These are phyloP conservation scores for Gymnocephalus cernua DNA, from an alignment of 2,113 vertebrate genomes.

Conservation along the genomic window DNA sequence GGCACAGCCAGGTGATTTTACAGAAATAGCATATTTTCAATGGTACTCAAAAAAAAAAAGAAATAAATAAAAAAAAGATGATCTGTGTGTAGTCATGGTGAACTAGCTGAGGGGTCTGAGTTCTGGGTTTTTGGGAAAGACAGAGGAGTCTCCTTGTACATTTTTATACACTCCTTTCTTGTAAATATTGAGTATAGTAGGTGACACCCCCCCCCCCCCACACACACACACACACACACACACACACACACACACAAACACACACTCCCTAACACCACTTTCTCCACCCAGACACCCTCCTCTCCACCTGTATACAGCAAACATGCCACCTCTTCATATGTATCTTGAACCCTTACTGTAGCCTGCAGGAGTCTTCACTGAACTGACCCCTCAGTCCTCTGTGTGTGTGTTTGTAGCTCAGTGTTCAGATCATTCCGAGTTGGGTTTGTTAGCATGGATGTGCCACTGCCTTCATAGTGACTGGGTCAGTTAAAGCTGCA, in stretches of 20 bases:
- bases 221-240: too few species aligned
- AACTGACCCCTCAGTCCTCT: slow-evolving; percentile 5
- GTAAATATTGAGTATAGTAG: slow-evolving; percentile 80
- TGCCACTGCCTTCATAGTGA: slow-evolving; percentile 29
- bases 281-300: slow-evolving; percentile 36
- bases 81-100: slow-evolving; percentile 59
- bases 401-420: slow-evolving; percentile 46
- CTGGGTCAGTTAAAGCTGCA: slow-evolving; percentile 14
- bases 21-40: slow-evolving; percentile 78
- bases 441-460: slow-evolving; percentile 31
- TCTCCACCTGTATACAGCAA: slow-evolving; percentile 58
- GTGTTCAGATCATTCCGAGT: slow-evolving; percentile 49
- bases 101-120: slow-evolving; percentile 43
- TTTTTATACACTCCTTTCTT: slow-evolving; percentile 81
- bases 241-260: too few species aligned
- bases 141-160: slow-evolving; percentile 77
- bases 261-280: slow-evolving; percentile 17
- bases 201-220: slow-evolving; percentile 41
- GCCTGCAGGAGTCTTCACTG: slow-evolving; percentile 52
- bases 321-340: slow-evolving; percentile 54
- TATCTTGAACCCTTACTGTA: slow-evolving; percentile 35
- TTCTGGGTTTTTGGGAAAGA: slow-evolving; percentile 58
- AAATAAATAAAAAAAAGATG: slow-evolving; percentile 37
- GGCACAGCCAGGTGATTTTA: slow-evolving; percentile 77
- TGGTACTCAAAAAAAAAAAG: slow-evolving; percentile 62